Evolutionary conservation across 37 sponge, comb jelly and placozoan species (phyloP).

Genomic region (Ianthella basta): DNA sequence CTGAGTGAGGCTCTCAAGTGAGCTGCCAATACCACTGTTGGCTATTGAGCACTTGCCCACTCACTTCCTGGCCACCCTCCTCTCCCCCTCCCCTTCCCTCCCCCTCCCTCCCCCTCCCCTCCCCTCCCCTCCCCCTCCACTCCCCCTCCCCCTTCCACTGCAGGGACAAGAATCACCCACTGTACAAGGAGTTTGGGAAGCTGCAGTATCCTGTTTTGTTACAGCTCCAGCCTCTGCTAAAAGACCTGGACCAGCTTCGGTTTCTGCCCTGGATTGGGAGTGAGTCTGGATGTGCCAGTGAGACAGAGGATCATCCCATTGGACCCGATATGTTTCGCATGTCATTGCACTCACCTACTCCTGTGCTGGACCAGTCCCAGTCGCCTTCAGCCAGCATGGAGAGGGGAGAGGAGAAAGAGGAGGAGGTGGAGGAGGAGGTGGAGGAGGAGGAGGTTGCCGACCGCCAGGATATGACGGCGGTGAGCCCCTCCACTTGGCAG

Average conservation of each 20-base stretch:
- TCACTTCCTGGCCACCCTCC: not conserved
- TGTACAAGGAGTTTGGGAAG: conserved; percentile 68
- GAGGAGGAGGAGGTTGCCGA: not conserved
- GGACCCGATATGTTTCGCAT: not conserved
- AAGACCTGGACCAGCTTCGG: conserved; percentile 33
- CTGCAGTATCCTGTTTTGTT: conserved; percentile 62
- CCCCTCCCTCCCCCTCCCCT: not conserved
- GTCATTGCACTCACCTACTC: too few species aligned
- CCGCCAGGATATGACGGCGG: not conserved
- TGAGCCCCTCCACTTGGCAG: not conserved
- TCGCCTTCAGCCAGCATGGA: not conserved
- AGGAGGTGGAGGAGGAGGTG: not conserved
- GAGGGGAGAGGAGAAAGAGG: not conserved
- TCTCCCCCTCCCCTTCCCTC: conserved; percentile 4
- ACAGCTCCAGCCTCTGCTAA: conserved; percentile 51
- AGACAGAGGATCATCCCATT: not conserved
- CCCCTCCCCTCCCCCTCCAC: not conserved
- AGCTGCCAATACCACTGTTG: not conserved
- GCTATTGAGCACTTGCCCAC: too few species aligned
- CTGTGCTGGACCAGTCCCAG: not conserved
- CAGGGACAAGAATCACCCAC: conserved; percentile 75
- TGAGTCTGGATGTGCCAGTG: too few species aligned
- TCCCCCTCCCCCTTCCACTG: conserved; percentile 5
- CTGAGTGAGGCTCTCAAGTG: conserved; percentile 66
- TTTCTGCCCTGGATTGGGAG: conserved; percentile 9